phyloP scores from a whole-genome alignment of 2,888 invertebrate genomes.

The Hirtodrosophila histrioides region DNA sequence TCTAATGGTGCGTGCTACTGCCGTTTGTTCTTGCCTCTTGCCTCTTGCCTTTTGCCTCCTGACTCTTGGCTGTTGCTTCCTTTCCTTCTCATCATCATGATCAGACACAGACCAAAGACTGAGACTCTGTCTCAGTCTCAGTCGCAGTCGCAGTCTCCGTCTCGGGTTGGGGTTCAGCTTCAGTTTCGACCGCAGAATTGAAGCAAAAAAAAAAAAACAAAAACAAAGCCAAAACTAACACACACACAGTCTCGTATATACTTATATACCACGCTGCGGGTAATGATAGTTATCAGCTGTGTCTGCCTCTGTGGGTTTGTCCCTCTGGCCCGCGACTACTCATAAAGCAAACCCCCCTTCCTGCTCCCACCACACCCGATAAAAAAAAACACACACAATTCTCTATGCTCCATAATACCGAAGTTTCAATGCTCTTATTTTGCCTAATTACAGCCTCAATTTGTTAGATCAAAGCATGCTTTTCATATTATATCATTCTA shows the following conservation, averaged over 20 bases:
- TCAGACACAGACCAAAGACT: constrained; percentile 29
- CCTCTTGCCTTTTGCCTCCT: background rate
- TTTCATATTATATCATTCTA: too few relatives aligned
- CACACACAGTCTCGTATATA: constrained; percentile 21
- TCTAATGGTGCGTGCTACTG: constrained; percentile 84
- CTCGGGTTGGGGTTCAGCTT: background rate
- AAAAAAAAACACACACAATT: constrained; percentile 15
- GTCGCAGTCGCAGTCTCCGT: too few relatives aligned
- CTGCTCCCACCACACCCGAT: constrained; percentile 5
- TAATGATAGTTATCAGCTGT: constrained; percentile 80
- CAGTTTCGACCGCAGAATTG: constrained; percentile 53
- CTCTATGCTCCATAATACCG: constrained; percentile 6
- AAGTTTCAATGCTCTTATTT: constrained; percentile 29
- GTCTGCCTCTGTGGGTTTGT: constrained; percentile 39
- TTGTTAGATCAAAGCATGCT: too few relatives aligned
- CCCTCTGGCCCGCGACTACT: constrained; percentile 63
- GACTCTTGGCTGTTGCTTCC: constrained; percentile 33
- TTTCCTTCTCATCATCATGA: constrained; percentile 32
- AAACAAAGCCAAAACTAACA: constrained; percentile 22
- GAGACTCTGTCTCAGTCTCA: constrained; percentile 22
- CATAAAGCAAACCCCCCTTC: constrained; percentile 52
- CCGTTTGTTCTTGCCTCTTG: constrained; percentile 55
- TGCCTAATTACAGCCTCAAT: too few relatives aligned
- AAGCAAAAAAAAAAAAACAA: constrained; percentile 53
- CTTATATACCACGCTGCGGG: constrained; percentile 53